Evolutionary conservation across 2,888 invertebrate genomes (phyloP), one percentile per base, ranked within the genome.

Genomic region (Polia nebulosa): DNA sequence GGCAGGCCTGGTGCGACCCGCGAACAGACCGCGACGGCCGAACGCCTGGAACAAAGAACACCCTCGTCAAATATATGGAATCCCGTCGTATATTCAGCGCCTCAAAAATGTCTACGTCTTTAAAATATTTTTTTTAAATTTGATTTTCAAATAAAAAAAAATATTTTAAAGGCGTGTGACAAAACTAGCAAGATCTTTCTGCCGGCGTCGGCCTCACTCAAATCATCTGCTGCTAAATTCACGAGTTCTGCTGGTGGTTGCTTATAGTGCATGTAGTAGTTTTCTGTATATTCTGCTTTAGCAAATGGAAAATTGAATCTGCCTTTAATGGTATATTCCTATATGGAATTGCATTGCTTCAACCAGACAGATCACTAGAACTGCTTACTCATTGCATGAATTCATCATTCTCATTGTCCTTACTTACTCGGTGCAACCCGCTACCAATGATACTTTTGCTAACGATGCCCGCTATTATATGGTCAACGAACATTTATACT

Each of bases 21-120:
- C 87, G 87, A 96, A 91, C 89, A 95, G 66, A 79, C 96, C 87
- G 7, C 94, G 92, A 3, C 95, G 92, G 8, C 95, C 95, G 72
- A 94, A 94, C 41, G 92, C 88, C 93, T 94, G 89, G 41, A 89
- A 88, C 86, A 89, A 91, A 22, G 34, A 49, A 70, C 53, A 59
- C 45, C n/a, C 20, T 49, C 39, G 27, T 77, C 27, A 66, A 56
- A 41, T 9, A 51, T n/a, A 47, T 3, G 49, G 13, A 9, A 41
- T n/a, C 39, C 5, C 39, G n/a, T n/a, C 39, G n/a, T n/a, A 7
- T 5, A 13, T 15, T 5, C 15, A 15, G 36, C 36, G 36, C 15
- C 36, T 36, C 36, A 1, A 36, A 36, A 5, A 29, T 5, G 7
- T n/a, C n/a, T n/a, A n/a, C n/a, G n/a, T n/a, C n/a, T n/a, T n/a